These are phyloP conservation scores for Vollenhovia emeryi DNA, from an alignment of 1,140 invertebrate species.

Conservation along the genomic window DNA sequence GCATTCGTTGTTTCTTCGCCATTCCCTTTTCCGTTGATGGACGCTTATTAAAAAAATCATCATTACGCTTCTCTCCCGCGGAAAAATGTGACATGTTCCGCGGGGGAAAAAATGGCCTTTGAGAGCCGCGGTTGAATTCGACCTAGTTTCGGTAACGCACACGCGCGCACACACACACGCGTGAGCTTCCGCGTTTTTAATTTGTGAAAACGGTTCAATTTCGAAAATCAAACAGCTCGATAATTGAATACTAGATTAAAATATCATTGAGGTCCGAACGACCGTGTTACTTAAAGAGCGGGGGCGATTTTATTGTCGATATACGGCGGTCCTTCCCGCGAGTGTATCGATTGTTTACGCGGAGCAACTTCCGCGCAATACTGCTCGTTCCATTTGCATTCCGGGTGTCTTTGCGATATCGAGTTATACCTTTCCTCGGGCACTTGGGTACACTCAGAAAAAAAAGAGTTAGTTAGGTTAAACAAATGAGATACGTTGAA, in stretches of 20 bases:
- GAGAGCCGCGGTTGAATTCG: neutral
- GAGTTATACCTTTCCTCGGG: slow-evolving; percentile 27
- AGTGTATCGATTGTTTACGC: slow-evolving; percentile 8
- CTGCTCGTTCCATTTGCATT: neutral
- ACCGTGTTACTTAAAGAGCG: neutral
- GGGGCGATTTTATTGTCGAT: slow-evolving; percentile 9
- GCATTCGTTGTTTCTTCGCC: neutral
- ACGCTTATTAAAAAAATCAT: slow-evolving; percentile 49
- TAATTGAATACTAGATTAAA: slow-evolving; percentile 27
- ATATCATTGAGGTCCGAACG: neutral
- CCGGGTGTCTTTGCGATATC: neutral
- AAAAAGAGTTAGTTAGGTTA: too few species aligned
- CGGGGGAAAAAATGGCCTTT: neutral
- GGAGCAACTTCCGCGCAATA: neutral
- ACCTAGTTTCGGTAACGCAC: slow-evolving; percentile 7
- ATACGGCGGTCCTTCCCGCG: neutral
- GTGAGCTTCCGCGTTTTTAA: neutral
- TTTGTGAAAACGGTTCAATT: slow-evolving; percentile 38
- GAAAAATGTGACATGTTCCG: neutral
- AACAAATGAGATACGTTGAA: too few species aligned
- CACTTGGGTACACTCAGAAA: neutral
- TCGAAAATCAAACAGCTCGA: slow-evolving; percentile 18
- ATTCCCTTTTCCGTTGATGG: slow-evolving; percentile 13
- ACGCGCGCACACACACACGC: too few species aligned
- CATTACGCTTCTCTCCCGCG: neutral